These are phyloP conservation scores for Pyrrhosoma nymphula DNA, from an alignment of 2,888 invertebrate genomes.

Conservation along the genomic window DNA sequence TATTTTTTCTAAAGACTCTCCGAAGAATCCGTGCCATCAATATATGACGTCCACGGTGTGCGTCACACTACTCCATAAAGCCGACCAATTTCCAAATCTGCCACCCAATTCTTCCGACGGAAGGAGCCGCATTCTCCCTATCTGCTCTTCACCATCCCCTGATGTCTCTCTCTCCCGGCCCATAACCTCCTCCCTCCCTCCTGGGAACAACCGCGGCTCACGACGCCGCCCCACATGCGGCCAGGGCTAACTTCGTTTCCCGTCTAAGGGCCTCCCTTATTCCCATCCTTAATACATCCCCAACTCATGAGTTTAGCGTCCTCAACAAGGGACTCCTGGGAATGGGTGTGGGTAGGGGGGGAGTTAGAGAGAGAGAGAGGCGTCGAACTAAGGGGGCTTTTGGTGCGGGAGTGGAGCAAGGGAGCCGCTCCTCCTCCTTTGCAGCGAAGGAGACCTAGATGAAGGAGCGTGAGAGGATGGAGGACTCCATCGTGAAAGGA, in stretches of 20 bases:
- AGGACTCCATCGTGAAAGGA: neutral
- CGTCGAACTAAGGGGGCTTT: neutral
- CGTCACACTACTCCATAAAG: slow-evolving; percentile 16
- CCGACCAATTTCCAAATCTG: slow-evolving; percentile 39
- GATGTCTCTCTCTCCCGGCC: neutral
- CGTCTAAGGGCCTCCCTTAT: slow-evolving; percentile 26
- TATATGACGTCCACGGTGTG: neutral
- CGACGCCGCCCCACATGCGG: neutral
- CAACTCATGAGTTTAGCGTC: slow-evolving; percentile 39
- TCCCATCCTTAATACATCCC: slow-evolving; percentile 36
- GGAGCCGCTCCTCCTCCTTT: neutral
- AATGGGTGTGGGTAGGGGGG: neutral
- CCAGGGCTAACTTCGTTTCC: neutral
- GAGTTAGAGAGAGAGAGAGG: neutral
- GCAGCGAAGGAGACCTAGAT: neutral
- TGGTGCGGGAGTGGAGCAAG: neutral
- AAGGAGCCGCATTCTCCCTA: neutral
- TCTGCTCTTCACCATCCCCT: neutral
- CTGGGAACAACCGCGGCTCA: neutral
- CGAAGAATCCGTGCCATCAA: neutral
- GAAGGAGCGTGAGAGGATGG: slow-evolving; percentile 1
- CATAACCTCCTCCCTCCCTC: neutral
- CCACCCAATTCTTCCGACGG: slow-evolving; percentile 8
- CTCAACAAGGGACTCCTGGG: slow-evolving; percentile 14
- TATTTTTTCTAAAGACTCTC: neutral